Conservation (phyloP, 2,888 invertebrate genomes). For the Hirtodrosophila histrioides region DNA sequence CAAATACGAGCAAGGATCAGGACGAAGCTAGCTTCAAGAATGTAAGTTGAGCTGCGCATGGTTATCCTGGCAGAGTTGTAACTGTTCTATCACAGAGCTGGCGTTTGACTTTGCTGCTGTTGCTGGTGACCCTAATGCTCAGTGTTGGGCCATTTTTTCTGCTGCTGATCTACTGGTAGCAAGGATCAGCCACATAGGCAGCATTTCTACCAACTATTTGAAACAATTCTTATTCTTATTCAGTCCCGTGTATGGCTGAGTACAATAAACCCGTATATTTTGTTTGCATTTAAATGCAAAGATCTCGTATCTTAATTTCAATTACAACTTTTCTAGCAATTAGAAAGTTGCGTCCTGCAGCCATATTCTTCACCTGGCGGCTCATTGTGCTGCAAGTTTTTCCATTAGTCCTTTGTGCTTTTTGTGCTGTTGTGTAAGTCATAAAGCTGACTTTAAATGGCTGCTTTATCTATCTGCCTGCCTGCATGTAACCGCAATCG, state of each 20-base stretch:
- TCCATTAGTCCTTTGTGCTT: background rate
- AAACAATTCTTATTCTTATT: background rate
- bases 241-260: conserved; percentile 1
- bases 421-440: background rate
- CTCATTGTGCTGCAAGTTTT: conserved; percentile 18
- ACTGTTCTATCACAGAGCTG: conserved; percentile 29
- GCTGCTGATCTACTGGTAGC: conserved; percentile 61
- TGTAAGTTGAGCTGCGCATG: conserved; percentile 21
- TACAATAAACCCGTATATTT: conserved; percentile 35
- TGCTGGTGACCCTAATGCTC: conserved; percentile 36
- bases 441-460: conserved; percentile 13
- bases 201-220: background rate
- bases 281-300: conserved; percentile 3
- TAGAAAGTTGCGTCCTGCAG: conserved; percentile 19
- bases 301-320: conserved; percentile 35
- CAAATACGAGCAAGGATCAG: background rate
- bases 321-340: conserved; percentile 45
- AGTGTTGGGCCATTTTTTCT: conserved; percentile 57
- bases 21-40: background rate
- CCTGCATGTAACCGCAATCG: conserved; percentile 35
- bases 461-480: conserved; percentile 4
- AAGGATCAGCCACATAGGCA: no score
- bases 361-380: conserved; percentile 28
- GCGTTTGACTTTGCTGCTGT: conserved; percentile 38
- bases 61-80: no score